A percentile compares a stretch with the other conserved stretches of the same genome.
Evolutionary conservation across 2,113 vertebrate genomes (phyloP).

Genomic region (Phylloscopus trochilus): DNA sequence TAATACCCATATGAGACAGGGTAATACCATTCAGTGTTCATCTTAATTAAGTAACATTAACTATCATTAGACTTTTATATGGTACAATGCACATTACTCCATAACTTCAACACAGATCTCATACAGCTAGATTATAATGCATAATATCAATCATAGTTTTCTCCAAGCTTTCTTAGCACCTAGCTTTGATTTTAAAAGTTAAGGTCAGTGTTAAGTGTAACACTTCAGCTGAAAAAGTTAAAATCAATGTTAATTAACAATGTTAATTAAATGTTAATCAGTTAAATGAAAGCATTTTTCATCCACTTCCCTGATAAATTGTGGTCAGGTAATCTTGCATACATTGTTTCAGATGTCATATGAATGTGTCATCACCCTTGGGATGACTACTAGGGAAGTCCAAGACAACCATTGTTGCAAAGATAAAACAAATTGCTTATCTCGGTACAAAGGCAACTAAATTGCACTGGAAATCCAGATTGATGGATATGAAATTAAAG

Average conservation of each 20-base stretch:
- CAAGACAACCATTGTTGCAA: constrained; percentile 9
- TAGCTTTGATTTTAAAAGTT: constrained; percentile 76
- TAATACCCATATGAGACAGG: constrained; percentile 72
- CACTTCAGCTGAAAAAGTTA: constrained; percentile 73
- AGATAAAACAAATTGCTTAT: constrained; percentile 62
- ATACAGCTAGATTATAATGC: constrained; percentile 70
- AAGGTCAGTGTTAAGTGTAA: constrained; percentile 78
- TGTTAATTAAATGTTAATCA: constrained; percentile 82
- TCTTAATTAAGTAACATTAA: constrained; percentile 82
- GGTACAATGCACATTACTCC: constrained; percentile 78
- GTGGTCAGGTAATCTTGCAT: constrained; percentile 67
- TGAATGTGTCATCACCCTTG: constrained; percentile 45
- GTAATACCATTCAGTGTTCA: constrained; percentile 74
- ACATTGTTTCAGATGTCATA: constrained; percentile 62
- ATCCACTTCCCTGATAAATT: constrained; percentile 68
- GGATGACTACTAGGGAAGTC: constrained; percentile 21
- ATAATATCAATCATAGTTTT: constrained; percentile 76
- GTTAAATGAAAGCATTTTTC: constrained; percentile 79
- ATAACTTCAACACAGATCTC: constrained; percentile 69
- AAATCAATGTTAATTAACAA: constrained; percentile 78
- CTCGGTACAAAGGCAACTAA: constrained; percentile 12
- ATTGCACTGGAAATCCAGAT: constrained; percentile 26
- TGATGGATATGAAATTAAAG: constrained; percentile 25
- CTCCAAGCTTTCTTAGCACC: constrained; percentile 65
- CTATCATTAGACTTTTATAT: constrained; percentile 80